Evolutionary conservation across 2,888 invertebrate genomes (phyloP), one percentile per base, ranked within the genome.

Genomic region (Campoletis raptor): DNA sequence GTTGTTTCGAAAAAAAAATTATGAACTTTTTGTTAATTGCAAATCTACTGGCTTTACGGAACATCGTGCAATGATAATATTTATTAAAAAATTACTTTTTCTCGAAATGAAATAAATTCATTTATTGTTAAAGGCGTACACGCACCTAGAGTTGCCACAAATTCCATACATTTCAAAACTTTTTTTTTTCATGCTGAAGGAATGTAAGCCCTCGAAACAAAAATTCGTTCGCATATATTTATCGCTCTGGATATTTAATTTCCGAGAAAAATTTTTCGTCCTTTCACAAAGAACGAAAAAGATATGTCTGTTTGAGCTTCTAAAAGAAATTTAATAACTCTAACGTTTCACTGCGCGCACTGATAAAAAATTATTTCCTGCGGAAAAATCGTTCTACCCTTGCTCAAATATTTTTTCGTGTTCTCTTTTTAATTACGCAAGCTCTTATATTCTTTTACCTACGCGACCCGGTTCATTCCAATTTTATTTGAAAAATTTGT

Each of bases 321-420:
- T 15, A 61, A 30, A 61, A 61, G 61, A 30, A 61, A 61, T 61
- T 30, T 61, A 30, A 30, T 61, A 30, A 61, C 61, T 54, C 54
- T 15, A 30, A 30, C 61, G 1, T 61, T 57, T 30, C 30, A 30
- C 15, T 30, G 30, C 30, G 30, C 61, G 30, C 61, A 30, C 30
- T 61, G 61, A 61, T 61, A 15, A 61, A 61, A 61, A 30, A 61
- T 15, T 30, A 61, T 30, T 61, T 18, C 61, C 24, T 61, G 15
- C 30, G 15, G 30, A 61, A 61, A 61, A 30, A 61, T 61, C 15
- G 30, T 15, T 61, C 30, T 15, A 30, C 61, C 15, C 61, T 30
- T 30, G 15, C 61, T 30, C 30, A 7, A 24, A 61, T 61, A 61
- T 61, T 61, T 24, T 61, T 61, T 30, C 15, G 61, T n/a, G 61